Base-by-base conservation (phyloP, 2,888 invertebrate species). In the Campaea margaritaria region DNA sequence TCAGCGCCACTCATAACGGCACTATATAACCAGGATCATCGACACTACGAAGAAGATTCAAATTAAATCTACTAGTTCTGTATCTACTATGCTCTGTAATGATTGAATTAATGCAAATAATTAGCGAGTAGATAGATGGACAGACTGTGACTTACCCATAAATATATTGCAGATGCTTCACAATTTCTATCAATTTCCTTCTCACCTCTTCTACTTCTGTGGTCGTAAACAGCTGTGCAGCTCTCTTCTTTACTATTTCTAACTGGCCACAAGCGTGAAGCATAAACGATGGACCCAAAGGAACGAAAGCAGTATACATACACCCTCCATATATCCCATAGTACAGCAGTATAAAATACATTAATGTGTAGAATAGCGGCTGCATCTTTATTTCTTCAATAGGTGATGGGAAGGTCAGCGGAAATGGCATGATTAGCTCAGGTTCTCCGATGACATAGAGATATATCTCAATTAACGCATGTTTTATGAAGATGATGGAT, bases 221-320 rank as follows among this genome's bases (percentile, higher is more conserved):
- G 39, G 28, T 12, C 15, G 16, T 36, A n/a, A 57, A 66, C 34
- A 69, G 44, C 7, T 21, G 42, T 2, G 58, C 36, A 1, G 59
- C 54, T 34, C 41, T 44, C 12, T 15, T 62, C 31, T 43, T 62
- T 0, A 62, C 47, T 2, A 68, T 47, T 13, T 70, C 70, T 21
- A 71, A 34, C 43, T 70, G 66, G 0, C 65, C 64, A 39, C 65
- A 64, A 0, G 65, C 61, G 15, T 71, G 70, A 0, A 66, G 21
- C 61, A 72, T 66, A 1, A 66, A 62, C 0, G 53, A 45, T 0
- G 63, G 62, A 0, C 64, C 64, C 11, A 70, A 54, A 21, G 64
- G 64, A 5, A 63, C 55, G 16, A 67, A 64, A 7, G 52, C 51
- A 10, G 48, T 10, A 12, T 52, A 63, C 31, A 58, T 43, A 5